A percentile compares a stretch with the other conserved stretches of the same genome.
phyloP scores from a whole-genome alignment of 1,140 invertebrate genomes.

The Eciton burchellii region DNA sequence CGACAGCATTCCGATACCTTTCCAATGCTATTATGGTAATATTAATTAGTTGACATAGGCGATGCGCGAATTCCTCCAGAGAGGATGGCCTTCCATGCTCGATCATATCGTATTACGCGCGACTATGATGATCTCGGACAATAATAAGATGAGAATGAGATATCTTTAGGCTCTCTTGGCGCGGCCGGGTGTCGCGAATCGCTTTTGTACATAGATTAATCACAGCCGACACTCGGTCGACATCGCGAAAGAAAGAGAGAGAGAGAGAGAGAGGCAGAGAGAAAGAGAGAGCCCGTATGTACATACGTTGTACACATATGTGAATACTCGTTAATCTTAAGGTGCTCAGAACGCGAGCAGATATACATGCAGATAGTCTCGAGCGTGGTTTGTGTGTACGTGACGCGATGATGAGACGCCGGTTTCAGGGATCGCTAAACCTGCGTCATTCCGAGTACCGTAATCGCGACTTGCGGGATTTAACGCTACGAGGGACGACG shows the following conservation, averaged over 20 bases:
- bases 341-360: slow-evolving; percentile 20
- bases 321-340: slow-evolving; percentile 71
- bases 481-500: slow-evolving; percentile 4
- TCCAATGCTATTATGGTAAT: not conserved
- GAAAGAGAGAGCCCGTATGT: slow-evolving; percentile 65
- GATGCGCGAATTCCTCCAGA: slow-evolving; percentile 1
- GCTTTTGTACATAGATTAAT: slow-evolving; percentile 69
- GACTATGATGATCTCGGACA: slow-evolving; percentile 73
- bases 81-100: slow-evolving; percentile 65
- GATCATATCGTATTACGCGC: slow-evolving; percentile 66
- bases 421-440: not conserved
- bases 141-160: slow-evolving; percentile 69
- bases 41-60: not conserved
- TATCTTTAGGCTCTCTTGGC: slow-evolving; percentile 40
- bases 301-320: slow-evolving; percentile 77
- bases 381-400: slow-evolving; percentile 42
- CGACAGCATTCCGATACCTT: no score
- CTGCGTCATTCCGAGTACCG: slow-evolving; percentile 20
- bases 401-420: slow-evolving; percentile 42
- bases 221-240: not conserved
- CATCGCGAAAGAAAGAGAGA: slow-evolving; percentile 38
- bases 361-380: slow-evolving; percentile 36
- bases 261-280: slow-evolving; percentile 54
- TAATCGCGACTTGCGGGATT: slow-evolving; percentile 8
- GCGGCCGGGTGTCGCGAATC: slow-evolving; percentile 48